Evolutionary conservation across 2,113 vertebrate species (phyloP), one percentile per base, ranked within the genome.

Genomic region (Sitta europaea): DNA sequence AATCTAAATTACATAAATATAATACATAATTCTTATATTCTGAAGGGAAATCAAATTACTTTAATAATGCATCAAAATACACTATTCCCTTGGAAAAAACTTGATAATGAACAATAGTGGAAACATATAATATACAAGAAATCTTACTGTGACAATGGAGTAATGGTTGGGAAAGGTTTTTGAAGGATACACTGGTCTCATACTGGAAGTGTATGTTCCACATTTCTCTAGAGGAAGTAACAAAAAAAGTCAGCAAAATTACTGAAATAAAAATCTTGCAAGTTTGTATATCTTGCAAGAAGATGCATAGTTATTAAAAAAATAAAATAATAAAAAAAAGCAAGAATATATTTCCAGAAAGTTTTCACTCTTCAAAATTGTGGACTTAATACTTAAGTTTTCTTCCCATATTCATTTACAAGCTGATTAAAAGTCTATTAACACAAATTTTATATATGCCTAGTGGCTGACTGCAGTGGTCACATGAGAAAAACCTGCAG

Each of bases 81-180:
- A 53, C 12, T 38, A n/a, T 17, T 65, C 38, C 13, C 20, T 78
- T 40, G 14, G 16, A 82, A 18, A 73, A 20, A 87, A 77, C 11
- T 29, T 72, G 13, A 79, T 23, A 77, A 51, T 5, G 3, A 77
- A 63, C 14, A 68, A 7, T 5, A 75, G 5, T 5, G 13, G 28
- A 90, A 83, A 54, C 6, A 67, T 2, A 65, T 4, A 54, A 36
- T 66, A 83, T 47, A 82, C 3, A 79, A 42, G 35, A 65, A 51
- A 42, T 79, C 99, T 99, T 97, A 99, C 99, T 72, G 99, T 99
- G 76, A 99, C 99, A 16, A 99, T 98, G 91, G 98, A 99, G 97
- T 99, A 99, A 97, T 99, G 99, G 97, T 99, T 99, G 71, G 99
- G 99, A 88, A 99, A 99, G 28, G 99, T 99, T 98, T 99, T 99